Conservation (phyloP, 2,888 invertebrate species). For the Trypoxylon attenuatum region DNA sequence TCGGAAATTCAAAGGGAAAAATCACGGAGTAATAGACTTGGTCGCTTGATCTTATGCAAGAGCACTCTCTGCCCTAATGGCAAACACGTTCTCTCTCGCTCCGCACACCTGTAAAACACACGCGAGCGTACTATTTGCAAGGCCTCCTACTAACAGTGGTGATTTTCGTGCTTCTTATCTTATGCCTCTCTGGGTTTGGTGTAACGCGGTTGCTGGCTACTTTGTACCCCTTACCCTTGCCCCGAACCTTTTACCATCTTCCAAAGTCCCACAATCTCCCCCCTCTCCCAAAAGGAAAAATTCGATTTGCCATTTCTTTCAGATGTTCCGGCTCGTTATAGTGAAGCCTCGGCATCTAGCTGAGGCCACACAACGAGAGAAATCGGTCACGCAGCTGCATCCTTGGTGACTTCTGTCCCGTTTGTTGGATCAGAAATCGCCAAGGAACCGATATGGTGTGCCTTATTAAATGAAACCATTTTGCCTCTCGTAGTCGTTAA, state of each 20-base stretch:
- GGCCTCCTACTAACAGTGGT: constrained; percentile 66
- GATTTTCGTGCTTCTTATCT: constrained; percentile 64
- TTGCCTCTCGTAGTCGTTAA: constrained; percentile 38
- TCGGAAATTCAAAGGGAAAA: constrained; percentile 46
- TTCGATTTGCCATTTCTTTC: constrained; percentile 48
- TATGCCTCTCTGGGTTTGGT: constrained; percentile 73
- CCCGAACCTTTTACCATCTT: constrained; percentile 17
- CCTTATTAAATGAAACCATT: neutral
- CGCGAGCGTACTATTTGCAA: constrained; percentile 59
- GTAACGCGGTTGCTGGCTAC: constrained; percentile 74
- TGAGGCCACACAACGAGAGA: constrained; percentile 33
- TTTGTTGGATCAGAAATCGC: too few species aligned
- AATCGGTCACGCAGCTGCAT: constrained; percentile 25
- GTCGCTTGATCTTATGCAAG: neutral
- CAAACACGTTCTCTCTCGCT: constrained; percentile 42
- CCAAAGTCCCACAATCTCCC: too few species aligned
- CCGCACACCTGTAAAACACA: constrained; percentile 49
- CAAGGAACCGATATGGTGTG: neutral
- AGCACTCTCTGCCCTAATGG: neutral
- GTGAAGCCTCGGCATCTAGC: constrained; percentile 30
- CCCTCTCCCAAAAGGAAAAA: neutral
- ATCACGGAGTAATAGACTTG: constrained; percentile 50
- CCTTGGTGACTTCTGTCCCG: neutral
- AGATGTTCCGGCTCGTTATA: constrained; percentile 53
- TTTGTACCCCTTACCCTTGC: constrained; percentile 59